Conservation (phyloP, 1,140 invertebrate genomes). For the Vollenhovia emeryi region DNA sequence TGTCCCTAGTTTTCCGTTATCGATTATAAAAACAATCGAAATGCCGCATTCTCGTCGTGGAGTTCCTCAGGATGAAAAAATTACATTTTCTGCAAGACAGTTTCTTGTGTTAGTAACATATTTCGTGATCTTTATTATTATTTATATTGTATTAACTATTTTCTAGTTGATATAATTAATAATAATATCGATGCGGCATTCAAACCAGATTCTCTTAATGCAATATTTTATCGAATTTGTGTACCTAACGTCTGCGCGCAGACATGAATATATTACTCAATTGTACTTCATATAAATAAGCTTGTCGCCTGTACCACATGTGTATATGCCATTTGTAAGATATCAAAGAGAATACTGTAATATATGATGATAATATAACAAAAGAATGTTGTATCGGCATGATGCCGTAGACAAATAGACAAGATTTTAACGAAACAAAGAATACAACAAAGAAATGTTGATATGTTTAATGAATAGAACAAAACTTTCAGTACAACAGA, state of each 20-base stretch:
- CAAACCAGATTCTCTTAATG: neutral
- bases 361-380: neutral
- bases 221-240: neutral
- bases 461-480: neutral
- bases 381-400: neutral
- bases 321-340: slow-evolving; percentile 42
- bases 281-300: slow-evolving; percentile 21
- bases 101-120: neutral
- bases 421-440: neutral
- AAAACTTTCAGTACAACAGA: neutral
- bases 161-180: neutral
- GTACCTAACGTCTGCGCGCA: neutral
- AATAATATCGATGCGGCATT: neutral
- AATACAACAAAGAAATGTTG: neutral
- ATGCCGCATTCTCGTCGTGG: neutral
- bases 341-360: neutral
- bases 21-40: neutral
- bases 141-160: no score
- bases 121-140: neutral
- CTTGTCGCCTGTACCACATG: slow-evolving; percentile 4
- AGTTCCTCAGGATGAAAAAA: neutral
- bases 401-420: neutral
- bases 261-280: neutral
- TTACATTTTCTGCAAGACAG: neutral
- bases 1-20: neutral